Base-by-base conservation (phyloP, 2,888 invertebrate species). In the Ferdinandea cuprea region DNA sequence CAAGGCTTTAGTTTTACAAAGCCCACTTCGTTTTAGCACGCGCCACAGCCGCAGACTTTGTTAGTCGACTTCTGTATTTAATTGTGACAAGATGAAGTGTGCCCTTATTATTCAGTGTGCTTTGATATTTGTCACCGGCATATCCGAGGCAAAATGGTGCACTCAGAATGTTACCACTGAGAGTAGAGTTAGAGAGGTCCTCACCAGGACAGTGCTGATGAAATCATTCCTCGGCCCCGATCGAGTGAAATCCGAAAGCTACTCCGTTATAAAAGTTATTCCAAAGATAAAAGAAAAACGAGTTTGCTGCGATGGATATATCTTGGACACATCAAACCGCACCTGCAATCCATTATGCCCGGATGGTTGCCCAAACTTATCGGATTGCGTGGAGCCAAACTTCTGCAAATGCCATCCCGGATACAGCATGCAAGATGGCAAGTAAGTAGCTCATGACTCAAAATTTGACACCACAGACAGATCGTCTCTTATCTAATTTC, bases 301-400 rank as follows among this genome's bases (percentile, higher is more conserved):
- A n/a, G 72, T 61, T 9, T 95, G 95, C 87, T 91, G 91, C 44
- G 87, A 91, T 3, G 94, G 94, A 3, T 91, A 87, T 61, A 85
- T 85, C 9, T 40, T 89, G 17, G 85, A 88, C 0, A 66, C 71
- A 0, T 86, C 87, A n/a, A 87, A 87, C 8, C 86, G 79, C 3
- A 85, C 87, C 0, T 90, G 90, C 50, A 86, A 87, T 42, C 88
- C 91, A 6, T 87, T 86, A 0, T 90, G 90, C 63, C 71, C 72
- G 3, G 85, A 85, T 2, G 65, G 87, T 28, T 90, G 90, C 48
- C 35, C 88, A 0, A 87, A 87, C n/a, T 90, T 92, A 66, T 89
- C 91, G 63, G 86, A 85, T 28, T 90, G 90, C 13, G 86, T 87
- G 5, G 87, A 87, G 0, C 92, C 92, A 0, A 89, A 91, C 25